Conservation (phyloP, 2,113 vertebrate genomes). For the Vulpes vulpes region DNA sequence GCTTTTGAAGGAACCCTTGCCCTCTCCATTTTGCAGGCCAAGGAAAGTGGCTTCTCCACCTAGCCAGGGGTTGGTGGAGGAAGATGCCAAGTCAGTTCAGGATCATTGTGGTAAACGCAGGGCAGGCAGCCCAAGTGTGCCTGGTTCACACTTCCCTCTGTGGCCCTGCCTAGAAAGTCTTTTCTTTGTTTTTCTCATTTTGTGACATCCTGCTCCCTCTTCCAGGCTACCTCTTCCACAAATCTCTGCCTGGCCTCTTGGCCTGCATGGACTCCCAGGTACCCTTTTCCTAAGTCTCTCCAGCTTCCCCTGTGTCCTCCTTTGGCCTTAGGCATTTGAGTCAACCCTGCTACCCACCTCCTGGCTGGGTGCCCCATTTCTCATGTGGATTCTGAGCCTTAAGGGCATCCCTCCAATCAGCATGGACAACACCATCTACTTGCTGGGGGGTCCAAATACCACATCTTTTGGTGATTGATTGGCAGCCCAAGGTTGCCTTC, state of each 20-base stretch:
- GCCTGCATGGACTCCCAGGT: background rate
- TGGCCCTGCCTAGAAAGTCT: background rate
- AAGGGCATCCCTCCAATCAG: background rate
- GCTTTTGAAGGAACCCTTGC: background rate
- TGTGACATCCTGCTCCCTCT: background rate
- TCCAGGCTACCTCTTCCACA: background rate
- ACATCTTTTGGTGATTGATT: background rate
- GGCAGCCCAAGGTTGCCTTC: background rate
- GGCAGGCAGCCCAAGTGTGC: background rate
- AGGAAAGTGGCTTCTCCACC: background rate
- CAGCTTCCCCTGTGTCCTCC: background rate
- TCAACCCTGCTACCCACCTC: background rate
- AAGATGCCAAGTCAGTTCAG: background rate
- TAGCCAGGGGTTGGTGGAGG: background rate
- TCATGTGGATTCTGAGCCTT: background rate
- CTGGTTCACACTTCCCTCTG: background rate
- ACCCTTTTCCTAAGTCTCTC: background rate
- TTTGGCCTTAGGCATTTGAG: background rate
- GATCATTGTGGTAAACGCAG: background rate
- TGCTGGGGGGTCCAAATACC: background rate
- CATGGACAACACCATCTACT: background rate
- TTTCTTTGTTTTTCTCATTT: background rate
- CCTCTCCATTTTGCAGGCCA: background rate
- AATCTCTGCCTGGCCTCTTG: background rate
- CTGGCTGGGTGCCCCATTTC: background rate